Base-by-base conservation (phyloP, 2,113 vertebrate genomes). In the Forbesichthys papilliferus region DNA sequence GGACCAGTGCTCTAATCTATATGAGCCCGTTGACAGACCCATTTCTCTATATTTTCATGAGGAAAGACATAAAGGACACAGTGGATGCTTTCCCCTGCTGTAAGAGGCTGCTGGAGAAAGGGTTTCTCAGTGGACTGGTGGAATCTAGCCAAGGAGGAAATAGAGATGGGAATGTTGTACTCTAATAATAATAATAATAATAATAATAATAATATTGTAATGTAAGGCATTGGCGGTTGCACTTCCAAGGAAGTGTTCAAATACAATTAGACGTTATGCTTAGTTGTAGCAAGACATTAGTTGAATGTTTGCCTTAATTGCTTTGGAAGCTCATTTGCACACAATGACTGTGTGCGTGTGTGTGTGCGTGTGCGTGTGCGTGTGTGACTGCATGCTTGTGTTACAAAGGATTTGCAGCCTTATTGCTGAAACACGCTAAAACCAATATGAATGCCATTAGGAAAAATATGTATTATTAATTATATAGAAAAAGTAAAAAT, bases 1-100 rank as follows among this genome's bases (percentile, higher is more conserved):
- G 68, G 42, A 78, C 69, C 55, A 67, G 20, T 13, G 53, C 53
- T 11, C 34, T 64, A 36, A 14, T 64, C 55, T 73, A 64, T 36
- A 27, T 76, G 11, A 76, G 63, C 7, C 58, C 68, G 13, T 46
- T 73, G 18, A 20, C 56, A 11, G 49, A 64, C 16, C 11, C 3
- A 52, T 52, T 61, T 11, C 9, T 58, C n/a, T 66, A 63, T 54
- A 54, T 66, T 57, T 69, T 74, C 57, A 58, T 66, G 9, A 48
- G 58, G 48, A 66, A 1, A 34, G 55, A 62, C 33, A 62, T 62
- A 47, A 52, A 0, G 11, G 53, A 71, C 36, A 71, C 54, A 54
- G 10, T 46, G n/a, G 54, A 67, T 42, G 53, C 42, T 12, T 64
- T 74, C 58, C 59, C 68, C 0, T 66, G 67, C 61, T 57, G 27